Conservation (phyloP, 2,113 vertebrate species). For the Zosterops japonicus region DNA sequence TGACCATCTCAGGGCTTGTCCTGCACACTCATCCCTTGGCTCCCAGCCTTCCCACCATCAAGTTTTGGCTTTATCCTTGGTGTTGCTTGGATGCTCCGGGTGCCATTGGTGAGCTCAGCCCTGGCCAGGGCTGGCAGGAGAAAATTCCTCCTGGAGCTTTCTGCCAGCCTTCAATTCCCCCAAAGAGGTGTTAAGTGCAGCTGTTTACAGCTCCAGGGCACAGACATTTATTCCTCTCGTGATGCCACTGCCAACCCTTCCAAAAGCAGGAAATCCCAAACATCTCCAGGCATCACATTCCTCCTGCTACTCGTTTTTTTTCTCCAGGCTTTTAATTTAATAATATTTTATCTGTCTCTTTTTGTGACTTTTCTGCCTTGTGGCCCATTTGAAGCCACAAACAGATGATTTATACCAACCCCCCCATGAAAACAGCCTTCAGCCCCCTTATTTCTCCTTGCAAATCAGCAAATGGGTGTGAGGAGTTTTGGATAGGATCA, state of each 20-base stretch:
- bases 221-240: not conserved
- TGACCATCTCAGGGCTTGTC: not conserved
- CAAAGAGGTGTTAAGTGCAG: not conserved
- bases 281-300: not conserved
- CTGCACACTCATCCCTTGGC: not conserved
- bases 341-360: not conserved
- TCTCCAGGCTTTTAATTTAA: not conserved
- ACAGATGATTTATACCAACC: not conserved
- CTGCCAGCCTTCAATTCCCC: not conserved
- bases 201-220: not conserved
- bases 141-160: not conserved
- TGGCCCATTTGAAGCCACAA: not conserved
- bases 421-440: not conserved
- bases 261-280: not conserved
- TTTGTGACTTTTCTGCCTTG: not conserved
- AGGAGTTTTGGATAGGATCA: not conserved
- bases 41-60: not conserved
- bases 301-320: not conserved
- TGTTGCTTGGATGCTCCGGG: accelerated
- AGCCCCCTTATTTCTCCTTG: not conserved
- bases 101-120: not conserved
- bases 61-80: not conserved
- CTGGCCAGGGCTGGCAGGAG: not conserved
- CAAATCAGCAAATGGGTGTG: not conserved
- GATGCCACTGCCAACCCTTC: not conserved